Evolutionary conservation across 2,888 invertebrate species (phyloP).

Genomic region (Sinelater perroti): DNA sequence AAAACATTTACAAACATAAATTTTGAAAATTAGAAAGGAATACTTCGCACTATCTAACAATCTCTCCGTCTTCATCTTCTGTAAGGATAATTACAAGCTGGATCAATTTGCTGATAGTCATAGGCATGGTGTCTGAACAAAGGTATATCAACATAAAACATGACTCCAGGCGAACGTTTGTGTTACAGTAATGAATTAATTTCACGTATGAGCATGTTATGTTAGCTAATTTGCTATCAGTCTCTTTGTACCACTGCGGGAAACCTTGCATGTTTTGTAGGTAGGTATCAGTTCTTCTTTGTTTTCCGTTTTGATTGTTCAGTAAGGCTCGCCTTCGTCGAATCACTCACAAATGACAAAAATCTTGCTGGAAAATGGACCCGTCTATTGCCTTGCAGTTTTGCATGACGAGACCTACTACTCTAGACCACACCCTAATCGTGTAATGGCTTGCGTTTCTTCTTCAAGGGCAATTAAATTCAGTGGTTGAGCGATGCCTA

Average conservation of each 20-base stretch:
- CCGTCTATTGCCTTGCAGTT: constrained; percentile 53
- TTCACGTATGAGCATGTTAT: constrained; percentile 64
- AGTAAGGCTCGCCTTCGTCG: background rate
- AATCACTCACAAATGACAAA: background rate
- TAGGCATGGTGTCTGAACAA: constrained; percentile 69
- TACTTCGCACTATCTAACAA: constrained; percentile 60
- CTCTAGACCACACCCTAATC: constrained; percentile 60
- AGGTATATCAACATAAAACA: constrained; percentile 67
- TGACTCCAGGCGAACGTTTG: constrained; percentile 69
- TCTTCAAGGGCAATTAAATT: constrained; percentile 66
- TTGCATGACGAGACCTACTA: constrained; percentile 61
- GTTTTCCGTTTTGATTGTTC: constrained; percentile 41
- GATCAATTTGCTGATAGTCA: constrained; percentile 68
- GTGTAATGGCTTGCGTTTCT: constrained; percentile 67
- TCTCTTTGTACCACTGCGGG: constrained; percentile 67
- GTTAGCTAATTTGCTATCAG: constrained; percentile 65
- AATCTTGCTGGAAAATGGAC: background rate
- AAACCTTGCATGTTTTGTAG: constrained; percentile 59
- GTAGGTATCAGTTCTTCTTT: constrained; percentile 55
- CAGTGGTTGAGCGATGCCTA: constrained; percentile 70
- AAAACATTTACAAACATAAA: constrained; percentile 56
- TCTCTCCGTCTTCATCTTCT: constrained; percentile 69
- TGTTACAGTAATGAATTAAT: constrained; percentile 69
- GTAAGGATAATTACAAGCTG: constrained; percentile 75
- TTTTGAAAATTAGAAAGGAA: constrained; percentile 59